phyloP scores from a whole-genome alignment of 37 sponge, comb jelly and placozoan genomes.

The Ianthella basta region DNA sequence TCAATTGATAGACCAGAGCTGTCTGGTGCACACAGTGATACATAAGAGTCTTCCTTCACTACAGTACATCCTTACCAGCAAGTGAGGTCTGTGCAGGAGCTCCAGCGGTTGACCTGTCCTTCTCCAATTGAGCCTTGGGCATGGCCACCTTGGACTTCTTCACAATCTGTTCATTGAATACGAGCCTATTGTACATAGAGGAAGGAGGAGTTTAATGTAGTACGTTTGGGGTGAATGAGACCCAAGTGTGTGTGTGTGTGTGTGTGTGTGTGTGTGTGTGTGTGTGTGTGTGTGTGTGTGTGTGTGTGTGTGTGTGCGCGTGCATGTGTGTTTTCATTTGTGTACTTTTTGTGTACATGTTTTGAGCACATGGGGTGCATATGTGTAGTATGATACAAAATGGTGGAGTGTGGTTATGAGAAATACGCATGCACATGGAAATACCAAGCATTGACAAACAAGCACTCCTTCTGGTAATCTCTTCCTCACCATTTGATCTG shows the following conservation, averaged over 20 bases:
- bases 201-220: too few species aligned
- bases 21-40: too few species aligned
- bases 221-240: too few species aligned
- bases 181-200: neutral
- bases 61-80: neutral
- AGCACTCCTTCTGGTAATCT: too few species aligned
- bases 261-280: slow-evolving; percentile 36
- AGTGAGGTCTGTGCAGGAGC: neutral
- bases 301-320: too few species aligned
- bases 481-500: slow-evolving; percentile 36
- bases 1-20: too few species aligned
- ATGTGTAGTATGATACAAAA: too few species aligned
- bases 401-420: too few species aligned
- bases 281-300: slow-evolving; percentile 3
- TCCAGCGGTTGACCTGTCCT: neutral
- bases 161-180: slow-evolving; percentile 22
- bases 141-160: slow-evolving; percentile 27
- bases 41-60: neutral
- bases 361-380: too few species aligned
- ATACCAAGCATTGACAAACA: too few species aligned
- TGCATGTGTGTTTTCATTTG: neutral
- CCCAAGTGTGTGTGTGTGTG: slow-evolving; percentile 20
- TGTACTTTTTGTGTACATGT: neutral
- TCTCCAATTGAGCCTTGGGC: neutral
- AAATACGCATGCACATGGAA: too few species aligned